Evolutionary conservation across 2,113 vertebrate species (phyloP).

Genomic region (Struthio camelus): DNA sequence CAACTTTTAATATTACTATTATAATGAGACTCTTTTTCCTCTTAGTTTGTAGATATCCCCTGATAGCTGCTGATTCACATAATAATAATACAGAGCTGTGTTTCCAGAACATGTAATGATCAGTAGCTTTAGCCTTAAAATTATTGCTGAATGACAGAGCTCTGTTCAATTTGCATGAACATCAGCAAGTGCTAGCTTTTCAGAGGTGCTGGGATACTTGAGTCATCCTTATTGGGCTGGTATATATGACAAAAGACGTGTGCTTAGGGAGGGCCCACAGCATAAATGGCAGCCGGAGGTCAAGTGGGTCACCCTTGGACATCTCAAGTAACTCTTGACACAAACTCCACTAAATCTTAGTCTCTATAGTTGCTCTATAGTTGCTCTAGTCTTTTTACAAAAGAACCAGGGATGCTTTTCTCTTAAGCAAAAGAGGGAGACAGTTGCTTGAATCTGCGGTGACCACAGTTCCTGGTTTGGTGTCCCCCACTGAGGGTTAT

Average conservation of each 20-base stretch:
- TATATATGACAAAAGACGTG: background rate
- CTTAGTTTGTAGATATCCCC: background rate
- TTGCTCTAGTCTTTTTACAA: background rate
- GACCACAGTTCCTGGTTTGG: background rate
- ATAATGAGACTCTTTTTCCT: background rate
- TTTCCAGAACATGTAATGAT: background rate
- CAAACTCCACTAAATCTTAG: background rate
- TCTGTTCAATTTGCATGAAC: background rate
- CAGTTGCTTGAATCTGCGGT: background rate
- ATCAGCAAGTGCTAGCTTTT: background rate
- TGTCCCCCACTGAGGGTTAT: background rate
- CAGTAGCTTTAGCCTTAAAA: background rate
- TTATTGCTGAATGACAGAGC: background rate
- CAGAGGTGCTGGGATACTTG: background rate
- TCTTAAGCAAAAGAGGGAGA: background rate
- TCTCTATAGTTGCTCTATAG: background rate
- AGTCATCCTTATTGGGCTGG: background rate
- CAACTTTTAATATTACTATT: background rate
- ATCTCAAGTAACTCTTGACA: background rate
- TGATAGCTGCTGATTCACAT: background rate
- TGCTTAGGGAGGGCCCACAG: rapidly evolving
- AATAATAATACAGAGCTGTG: background rate
- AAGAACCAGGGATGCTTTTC: background rate
- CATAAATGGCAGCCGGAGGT: background rate
- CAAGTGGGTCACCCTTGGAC: background rate